phyloP scores from a whole-genome alignment of 2,888 invertebrate species.

The Eugnorisma glareosa region DNA sequence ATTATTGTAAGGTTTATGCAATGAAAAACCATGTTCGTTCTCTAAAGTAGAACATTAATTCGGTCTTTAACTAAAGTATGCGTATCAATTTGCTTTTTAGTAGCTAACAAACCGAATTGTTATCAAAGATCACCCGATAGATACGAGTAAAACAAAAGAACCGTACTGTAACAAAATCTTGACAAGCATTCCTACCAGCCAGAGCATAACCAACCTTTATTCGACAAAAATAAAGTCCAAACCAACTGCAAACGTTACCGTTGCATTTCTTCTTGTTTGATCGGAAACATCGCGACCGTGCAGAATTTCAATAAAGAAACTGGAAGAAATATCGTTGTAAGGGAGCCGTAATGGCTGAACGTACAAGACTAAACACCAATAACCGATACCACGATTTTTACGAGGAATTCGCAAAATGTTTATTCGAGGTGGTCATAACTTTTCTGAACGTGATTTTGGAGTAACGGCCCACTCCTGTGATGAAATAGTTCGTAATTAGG shows the following conservation, averaged over 20 bases:
- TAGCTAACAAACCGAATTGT: constrained; percentile 6
- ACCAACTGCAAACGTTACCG: constrained; percentile 41
- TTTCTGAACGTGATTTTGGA: constrained; percentile 73
- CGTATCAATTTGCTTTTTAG: neutral
- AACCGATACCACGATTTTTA: constrained; percentile 84
- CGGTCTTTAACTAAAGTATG: neutral
- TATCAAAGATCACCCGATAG: constrained; percentile 58
- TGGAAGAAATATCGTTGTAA: constrained; percentile 81
- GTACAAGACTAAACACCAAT: constrained; percentile 77
- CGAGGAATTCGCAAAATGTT: constrained; percentile 86
- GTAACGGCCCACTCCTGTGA: constrained; percentile 65
- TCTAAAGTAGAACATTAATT: neutral
- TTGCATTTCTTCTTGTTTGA: constrained; percentile 69
- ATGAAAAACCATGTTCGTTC: neutral
- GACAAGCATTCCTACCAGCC: neutral
- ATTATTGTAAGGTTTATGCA: neutral
- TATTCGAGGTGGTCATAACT: constrained; percentile 82
- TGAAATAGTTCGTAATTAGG: constrained; percentile 61
- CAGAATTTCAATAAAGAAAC: constrained; percentile 88
- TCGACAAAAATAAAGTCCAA: constrained; percentile 36
- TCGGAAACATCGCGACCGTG: constrained; percentile 78
- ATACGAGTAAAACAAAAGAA: constrained; percentile 61
- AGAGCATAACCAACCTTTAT: constrained; percentile 58
- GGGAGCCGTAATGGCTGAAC: constrained; percentile 75
- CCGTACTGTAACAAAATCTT: constrained; percentile 56